Base-by-base conservation (phyloP, 2,113 vertebrate genomes). In the Engystomops pustulosus region DNA sequence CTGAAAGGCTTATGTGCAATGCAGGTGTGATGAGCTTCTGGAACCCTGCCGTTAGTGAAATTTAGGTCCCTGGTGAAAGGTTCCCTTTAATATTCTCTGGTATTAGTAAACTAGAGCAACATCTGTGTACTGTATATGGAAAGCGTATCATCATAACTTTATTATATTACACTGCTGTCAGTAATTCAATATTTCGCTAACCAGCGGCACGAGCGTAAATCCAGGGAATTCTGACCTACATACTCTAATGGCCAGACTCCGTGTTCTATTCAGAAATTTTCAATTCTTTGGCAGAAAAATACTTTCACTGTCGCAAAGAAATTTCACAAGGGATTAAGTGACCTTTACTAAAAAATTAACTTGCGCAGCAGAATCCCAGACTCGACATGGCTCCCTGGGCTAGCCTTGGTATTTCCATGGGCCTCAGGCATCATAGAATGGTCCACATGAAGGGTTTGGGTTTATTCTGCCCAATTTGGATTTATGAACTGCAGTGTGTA, bases 301-400 rank as follows among this genome's bases (percentile, higher is more conserved):
- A 51, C 68, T 74, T 74, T 14, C 44, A 74, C 30, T 30, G 45
- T 49, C 49, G 58, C 67, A 34, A 58, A 58, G 34, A 17, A 25
- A 51, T 38, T 55, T 71, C 80, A 72, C 80, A 27, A 71, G 49
- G 32, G 49, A 71, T 71, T 38, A 58, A 25, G 49, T 81, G 67
- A 81, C 49, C 80, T 81, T 81, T 81, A 36, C 23, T 36, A 45
- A 25, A 36, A 81, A 72, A 81, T 72, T 6, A 55, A 72, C 44
- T 44, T 81, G 30, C 17, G 34, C 47, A 12, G 32, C 47, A n/a
- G 45, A 81, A 36, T 81, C 45, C 65, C 44, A 53, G 27, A 69
- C 47, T 68, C 49, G 10, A 38, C 78, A 38, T 81, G 6, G 38
- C 14, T 71, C 79, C n/a, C 27, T 55, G 49, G 30, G 67, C 45